Percentiles rank a stretch among this genome's conserved stretches.
These are phyloP conservation scores for Phaethon lepturus DNA, from an alignment of 2,113 vertebrate genomes.

Conservation along the genomic window DNA sequence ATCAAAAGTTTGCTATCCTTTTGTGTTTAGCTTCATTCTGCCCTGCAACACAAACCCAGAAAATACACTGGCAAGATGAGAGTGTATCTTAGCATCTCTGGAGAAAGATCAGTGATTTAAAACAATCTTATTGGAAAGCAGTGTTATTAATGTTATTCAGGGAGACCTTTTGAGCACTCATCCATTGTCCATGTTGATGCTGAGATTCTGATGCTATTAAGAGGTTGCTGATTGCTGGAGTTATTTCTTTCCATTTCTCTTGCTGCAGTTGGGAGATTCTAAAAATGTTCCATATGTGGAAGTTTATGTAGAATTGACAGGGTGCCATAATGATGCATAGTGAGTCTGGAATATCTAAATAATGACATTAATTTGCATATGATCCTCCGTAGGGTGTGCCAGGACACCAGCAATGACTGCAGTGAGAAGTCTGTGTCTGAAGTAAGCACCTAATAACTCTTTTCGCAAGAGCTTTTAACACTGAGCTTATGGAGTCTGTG, in stretches of 20 bases:
- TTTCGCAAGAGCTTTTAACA: background rate
- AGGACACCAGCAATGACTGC: conserved; percentile 27
- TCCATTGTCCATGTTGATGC: background rate
- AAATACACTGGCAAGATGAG: background rate
- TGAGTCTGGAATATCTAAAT: background rate
- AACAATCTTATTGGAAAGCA: background rate
- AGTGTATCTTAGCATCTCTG: background rate
- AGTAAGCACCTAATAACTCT: conserved; percentile 34
- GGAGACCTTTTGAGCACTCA: background rate
- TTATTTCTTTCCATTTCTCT: conserved; percentile 7
- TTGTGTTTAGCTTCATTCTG: background rate
- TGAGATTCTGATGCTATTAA: background rate
- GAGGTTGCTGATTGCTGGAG: background rate
- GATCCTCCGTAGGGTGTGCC: background rate
- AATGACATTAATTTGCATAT: background rate
- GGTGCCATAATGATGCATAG: background rate
- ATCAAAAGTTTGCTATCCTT: background rate
- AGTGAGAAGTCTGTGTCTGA: conserved; percentile 3
- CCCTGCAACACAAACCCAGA: background rate
- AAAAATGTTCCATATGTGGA: conserved; percentile 36
- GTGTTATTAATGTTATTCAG: background rate
- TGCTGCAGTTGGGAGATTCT: background rate
- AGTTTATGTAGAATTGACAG: background rate
- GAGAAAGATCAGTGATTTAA: background rate
- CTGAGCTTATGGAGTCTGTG: background rate